Percentiles rank a stretch among this genome's conserved stretches.
These are phyloP conservation scores for Thecocarcelia acutangulata DNA, from an alignment of 2,888 invertebrate species.

Conservation along the genomic window DNA sequence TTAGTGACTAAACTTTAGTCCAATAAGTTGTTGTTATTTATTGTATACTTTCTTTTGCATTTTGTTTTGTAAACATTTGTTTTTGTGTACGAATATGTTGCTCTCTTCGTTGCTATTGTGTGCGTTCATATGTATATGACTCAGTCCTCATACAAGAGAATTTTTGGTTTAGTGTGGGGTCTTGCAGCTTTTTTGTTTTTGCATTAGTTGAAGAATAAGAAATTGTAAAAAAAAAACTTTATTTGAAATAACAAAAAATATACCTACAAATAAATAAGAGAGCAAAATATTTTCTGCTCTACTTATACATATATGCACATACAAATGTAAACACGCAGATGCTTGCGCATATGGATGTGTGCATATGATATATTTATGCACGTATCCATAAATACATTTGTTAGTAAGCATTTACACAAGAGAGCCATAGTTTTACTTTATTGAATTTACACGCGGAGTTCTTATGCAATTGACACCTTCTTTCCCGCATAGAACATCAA, in stretches of 20 bases:
- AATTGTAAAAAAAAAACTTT: slow-evolving; percentile 28
- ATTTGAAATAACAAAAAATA: slow-evolving; percentile 29
- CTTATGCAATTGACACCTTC: too few relatives aligned
- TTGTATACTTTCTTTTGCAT: slow-evolving; percentile 59
- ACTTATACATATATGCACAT: background rate
- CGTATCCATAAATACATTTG: background rate
- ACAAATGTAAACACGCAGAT: background rate
- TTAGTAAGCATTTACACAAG: too few relatives aligned
- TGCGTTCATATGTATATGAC: background rate
- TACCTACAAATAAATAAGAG: slow-evolving; percentile 30
- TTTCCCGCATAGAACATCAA: too few relatives aligned
- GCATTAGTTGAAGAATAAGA: slow-evolving; percentile 12
- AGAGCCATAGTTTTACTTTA: too few relatives aligned
- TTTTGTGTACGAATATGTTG: background rate
- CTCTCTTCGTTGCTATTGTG: slow-evolving; percentile 1
- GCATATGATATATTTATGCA: background rate
- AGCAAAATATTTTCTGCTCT: slow-evolving; percentile 36
- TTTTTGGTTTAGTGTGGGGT: slow-evolving; percentile 1
- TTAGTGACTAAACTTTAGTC: background rate
- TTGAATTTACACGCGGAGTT: too few relatives aligned
- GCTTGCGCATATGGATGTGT: background rate
- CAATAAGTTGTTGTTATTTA: slow-evolving; percentile 45
- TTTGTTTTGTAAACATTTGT: slow-evolving; percentile 55
- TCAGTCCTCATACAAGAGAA: background rate
- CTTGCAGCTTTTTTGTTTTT: background rate